Base-by-base conservation (phyloP, 2,113 vertebrate genomes). In the Xerus inauris region DNA sequence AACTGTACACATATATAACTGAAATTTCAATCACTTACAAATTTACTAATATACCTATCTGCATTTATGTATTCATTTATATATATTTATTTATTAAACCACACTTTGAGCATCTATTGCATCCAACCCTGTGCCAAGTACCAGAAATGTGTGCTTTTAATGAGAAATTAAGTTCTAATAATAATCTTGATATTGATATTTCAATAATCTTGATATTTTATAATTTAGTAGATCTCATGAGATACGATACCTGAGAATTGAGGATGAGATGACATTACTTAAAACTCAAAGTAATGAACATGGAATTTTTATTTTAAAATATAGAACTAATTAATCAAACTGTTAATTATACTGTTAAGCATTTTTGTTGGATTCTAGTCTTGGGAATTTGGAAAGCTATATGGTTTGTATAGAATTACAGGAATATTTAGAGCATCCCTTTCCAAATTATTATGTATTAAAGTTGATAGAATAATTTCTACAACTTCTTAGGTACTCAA, bases 281-380 rank as follows among this genome's bases (percentile, higher is more conserved):
- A 97, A 93, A 95, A 94, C 26, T 69, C 38, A 93, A 88, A 91
- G 17, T 86, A 80, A 77, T 92, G 54, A 96, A 45, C 59, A 80
- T 65, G 38, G 38, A 64, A 54, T 65, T 80, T 91, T 96, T 85
- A 57, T 88, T 94, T 96, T 91, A 97, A 96, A 91, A 64, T 94
- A 91, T 24, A 83, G 30, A 86, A 83, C 59, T 93, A 94, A 93
- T 96, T 92, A 94, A 79, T 87, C 47, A 92, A 95, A 73, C 16
- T 86, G 3, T 83, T 97, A 97, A 97, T 91, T 96, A 82, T 75
- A 96, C 12, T 75, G 12, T 47, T 89, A 94, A 83, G 38, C 8
- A 73, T 96, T 89, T 90, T 83, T 91, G 82, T 67, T 89, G 3
- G 84, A 87, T 83, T 93, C 10, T 79, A 82, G 40, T 89, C 47